Evolutionary conservation across 1,140 invertebrate genomes (phyloP), one percentile per base, ranked within the genome.

Genomic region (Drosophila arizonae): DNA sequence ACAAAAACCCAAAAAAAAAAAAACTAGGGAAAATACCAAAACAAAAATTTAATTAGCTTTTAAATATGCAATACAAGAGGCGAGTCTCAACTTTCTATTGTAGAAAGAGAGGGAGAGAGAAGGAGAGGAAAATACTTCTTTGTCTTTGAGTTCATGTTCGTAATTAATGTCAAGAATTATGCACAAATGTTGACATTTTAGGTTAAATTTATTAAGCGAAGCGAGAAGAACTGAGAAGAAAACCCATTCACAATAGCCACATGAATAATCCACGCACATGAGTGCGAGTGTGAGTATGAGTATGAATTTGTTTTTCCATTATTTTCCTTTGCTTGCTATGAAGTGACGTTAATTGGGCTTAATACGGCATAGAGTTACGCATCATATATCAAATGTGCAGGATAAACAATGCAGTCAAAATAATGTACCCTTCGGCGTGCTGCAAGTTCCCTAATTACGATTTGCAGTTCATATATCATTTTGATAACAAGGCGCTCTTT

Each of bases 11-110:
- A 13, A 36, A 36, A 36, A 46, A 36, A 36, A 46, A 72, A 58
- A 69, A 21, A 4, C 36, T 11, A 58, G 43, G 30, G 58, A 77
- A 66, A 69, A 30, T 17, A 17, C 43, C 9, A 51, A 39, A 41
- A 67, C 67, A 66, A 75, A 77, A 67, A 63, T 64, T 81, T 86
- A 86, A 87, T 87, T 78, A 69, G 60, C 79, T 65, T 79, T 82
- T 82, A 82, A 73, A 64, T 75, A 82, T 79, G 71, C 76, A 62
- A 46, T 30, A 28, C 43, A 8, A 71, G 39, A 45, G 55, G 30
- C 41, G 9, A 70, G 41, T 56, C 60, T 17, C 28, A 28, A n/a
- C 28, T 62, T 62, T 62, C 46, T 45, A 54, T 43, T 52, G 43
- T 1, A 46, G 43, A 46, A 17, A 50, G 11, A 28, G 48, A 50